Percentiles rank a stretch among this genome's conserved stretches.
phyloP scores from a whole-genome alignment of 2,113 vertebrate species.

The Hucho hucho region DNA sequence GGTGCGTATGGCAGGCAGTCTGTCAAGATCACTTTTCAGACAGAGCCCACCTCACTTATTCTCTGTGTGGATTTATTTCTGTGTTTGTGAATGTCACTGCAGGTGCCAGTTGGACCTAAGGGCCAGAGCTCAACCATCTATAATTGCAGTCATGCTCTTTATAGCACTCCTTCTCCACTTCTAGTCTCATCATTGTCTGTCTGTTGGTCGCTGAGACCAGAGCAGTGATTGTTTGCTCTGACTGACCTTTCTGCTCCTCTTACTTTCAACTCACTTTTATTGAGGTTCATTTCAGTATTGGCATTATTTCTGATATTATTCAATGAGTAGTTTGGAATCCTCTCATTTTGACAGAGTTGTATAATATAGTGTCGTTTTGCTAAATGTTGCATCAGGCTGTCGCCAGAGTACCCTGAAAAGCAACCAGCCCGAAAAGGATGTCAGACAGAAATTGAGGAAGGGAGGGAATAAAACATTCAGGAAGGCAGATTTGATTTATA shows the following conservation, averaged over 20 bases:
- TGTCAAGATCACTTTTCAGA: constrained; percentile 24
- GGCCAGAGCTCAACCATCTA: background rate
- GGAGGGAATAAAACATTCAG: constrained; percentile 25
- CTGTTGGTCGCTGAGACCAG: no score
- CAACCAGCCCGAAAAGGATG: no score
- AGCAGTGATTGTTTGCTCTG: background rate
- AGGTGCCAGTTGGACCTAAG: background rate
- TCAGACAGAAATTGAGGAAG: constrained; percentile 38
- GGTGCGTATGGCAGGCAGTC: constrained; percentile 48
- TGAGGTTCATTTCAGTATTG: background rate
- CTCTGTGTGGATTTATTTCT: background rate
- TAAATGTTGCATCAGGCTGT: constrained; percentile 41
- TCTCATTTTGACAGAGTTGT: constrained; percentile 15
- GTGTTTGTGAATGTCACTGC: background rate
- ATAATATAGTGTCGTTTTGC: constrained; percentile 14
- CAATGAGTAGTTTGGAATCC: constrained; percentile 9
- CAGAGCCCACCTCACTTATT: background rate
- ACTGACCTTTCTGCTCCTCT: background rate
- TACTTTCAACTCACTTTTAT: background rate
- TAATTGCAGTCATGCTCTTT: constrained; percentile 8
- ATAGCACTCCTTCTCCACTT: background rate
- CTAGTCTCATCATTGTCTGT: no score
- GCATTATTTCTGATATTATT: constrained; percentile 23
- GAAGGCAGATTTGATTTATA: constrained; percentile 6
- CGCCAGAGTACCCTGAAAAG: background rate